phyloP scores from a whole-genome alignment of 2,888 invertebrate genomes.

The Synanthedon tipuliformis region DNA sequence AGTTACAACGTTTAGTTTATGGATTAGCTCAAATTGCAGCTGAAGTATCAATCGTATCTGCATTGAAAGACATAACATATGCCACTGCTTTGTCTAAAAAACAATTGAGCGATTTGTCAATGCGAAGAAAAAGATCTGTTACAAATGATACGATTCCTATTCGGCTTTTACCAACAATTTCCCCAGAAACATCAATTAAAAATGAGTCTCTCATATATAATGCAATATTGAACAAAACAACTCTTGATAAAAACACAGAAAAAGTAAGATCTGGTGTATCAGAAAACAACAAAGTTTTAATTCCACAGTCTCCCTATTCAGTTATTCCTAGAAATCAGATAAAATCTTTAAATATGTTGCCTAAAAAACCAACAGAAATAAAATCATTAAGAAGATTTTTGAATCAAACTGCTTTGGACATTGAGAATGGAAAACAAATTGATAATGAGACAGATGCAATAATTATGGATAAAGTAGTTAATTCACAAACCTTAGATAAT shows the following conservation, averaged over 20 bases:
- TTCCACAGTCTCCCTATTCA: conserved; percentile 33
- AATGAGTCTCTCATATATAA: conserved; percentile 26
- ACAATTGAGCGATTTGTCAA: conserved; percentile 52
- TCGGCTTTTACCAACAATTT: not conserved
- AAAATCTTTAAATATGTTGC: conserved; percentile 30
- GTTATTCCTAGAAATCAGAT: conserved; percentile 34
- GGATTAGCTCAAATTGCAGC: conserved; percentile 62
- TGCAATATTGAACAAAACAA: conserved; percentile 40
- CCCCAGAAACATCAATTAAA: conserved; percentile 9
- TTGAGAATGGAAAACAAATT: conserved; percentile 28
- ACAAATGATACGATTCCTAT: not conserved
- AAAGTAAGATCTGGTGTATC: conserved; percentile 5
- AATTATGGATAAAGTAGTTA: conserved; percentile 38
- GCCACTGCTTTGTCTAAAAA: conserved; percentile 52
- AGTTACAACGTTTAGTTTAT: conserved; percentile 56
- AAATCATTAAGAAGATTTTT: conserved; percentile 39
- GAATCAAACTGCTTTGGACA: conserved; percentile 51
- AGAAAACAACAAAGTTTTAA: conserved; percentile 5
- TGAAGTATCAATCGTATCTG: conserved; percentile 57
- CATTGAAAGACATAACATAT: conserved; percentile 58
- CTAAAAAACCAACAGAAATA: conserved; percentile 14
- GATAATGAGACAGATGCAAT: conserved; percentile 37
- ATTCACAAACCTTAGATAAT: conserved; percentile 29
- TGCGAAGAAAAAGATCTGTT: conserved; percentile 43
- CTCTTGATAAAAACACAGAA: not conserved